Evolutionary conservation across 2,888 invertebrate species (phyloP), one percentile per base, ranked within the genome.

Genomic region (Leptopilina myrica): DNA sequence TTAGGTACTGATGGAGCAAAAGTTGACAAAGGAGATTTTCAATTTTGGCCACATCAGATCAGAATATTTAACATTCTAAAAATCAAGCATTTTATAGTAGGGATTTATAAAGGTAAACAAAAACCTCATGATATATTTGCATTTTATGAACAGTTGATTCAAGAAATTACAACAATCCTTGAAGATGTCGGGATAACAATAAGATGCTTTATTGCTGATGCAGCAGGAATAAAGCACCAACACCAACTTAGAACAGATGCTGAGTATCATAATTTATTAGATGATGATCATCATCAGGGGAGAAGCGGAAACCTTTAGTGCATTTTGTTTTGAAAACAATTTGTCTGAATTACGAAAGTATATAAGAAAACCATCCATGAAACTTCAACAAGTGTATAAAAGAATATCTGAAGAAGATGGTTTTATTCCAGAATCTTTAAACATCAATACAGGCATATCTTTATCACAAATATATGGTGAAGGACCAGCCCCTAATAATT

Each of bases 251-350:
- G 73, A 77, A 79, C 79, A 15, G 69, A 79, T 33, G 76, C 33
- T 7, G 77, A 79, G 8, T 79, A 77, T 40, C 1, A 5, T 1
- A 62, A 69, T 77, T 1, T 79, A 9, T 11, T 62, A 5, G 79
- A 77, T 59, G 59, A 59, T n/a, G 59, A 59, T 15, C 3, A 59
- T n/a, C 59, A 59, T 3, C 15, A 59, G n/a, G 59, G 77, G 67
- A 46, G 56, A 46, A 1, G 12, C 85, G 26, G 83, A 86, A 75
- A 43, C 64, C 2, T 85, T 80, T 78, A 82, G 83, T 78, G 79
- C 84, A 4, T 86, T 84, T 75, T 20, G 33, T 6, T 86, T 83
- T 77, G 86, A 86, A 79, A 86, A 81, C 64, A 84, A 80, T 49
- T 81, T 87, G 84, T 80, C 84, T 12, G 78, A 65, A 14, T 66